phyloP scores from a whole-genome alignment of 37 sponge, comb jelly and placozoan genomes.

The Haliclona indistincta region DNA sequence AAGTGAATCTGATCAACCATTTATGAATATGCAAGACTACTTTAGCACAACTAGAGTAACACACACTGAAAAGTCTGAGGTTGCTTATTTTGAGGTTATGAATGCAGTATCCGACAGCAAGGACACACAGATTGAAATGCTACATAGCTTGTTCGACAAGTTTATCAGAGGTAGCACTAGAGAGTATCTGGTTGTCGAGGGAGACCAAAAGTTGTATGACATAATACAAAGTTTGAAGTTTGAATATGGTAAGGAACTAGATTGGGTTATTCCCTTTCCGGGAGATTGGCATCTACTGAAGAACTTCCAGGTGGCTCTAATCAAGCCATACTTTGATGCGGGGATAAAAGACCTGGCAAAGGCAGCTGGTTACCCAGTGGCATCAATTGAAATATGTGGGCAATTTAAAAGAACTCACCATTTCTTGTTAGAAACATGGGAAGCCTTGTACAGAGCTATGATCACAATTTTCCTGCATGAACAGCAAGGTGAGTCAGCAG shows the following conservation, averaged over 20 bases:
- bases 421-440: neutral
- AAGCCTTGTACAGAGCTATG: neutral
- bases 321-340: slow-evolving; percentile 17
- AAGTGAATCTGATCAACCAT: neutral
- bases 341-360: slow-evolving; percentile 10
- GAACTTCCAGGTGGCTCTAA: neutral
- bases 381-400: slow-evolving; percentile 12
- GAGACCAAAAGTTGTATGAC: slow-evolving; percentile 27
- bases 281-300: slow-evolving; percentile 36
- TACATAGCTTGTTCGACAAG: neutral
- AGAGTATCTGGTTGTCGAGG: slow-evolving; percentile 14
- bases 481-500: neutral
- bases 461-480: neutral
- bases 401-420: slow-evolving; percentile 40
- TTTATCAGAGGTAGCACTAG: neutral
- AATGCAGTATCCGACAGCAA: slow-evolving; percentile 28
- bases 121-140: neutral
- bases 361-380: slow-evolving; percentile 15
- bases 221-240: neutral
- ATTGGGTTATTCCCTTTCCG: slow-evolving; percentile 10
- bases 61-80: slow-evolving; percentile 25
- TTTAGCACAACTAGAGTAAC: neutral
- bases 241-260: slow-evolving; percentile 20
- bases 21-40: slow-evolving; percentile 7
- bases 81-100: slow-evolving; percentile 13